Base-by-base conservation (phyloP, 1,140 invertebrate genomes). In the Eupeodes corollae region DNA sequence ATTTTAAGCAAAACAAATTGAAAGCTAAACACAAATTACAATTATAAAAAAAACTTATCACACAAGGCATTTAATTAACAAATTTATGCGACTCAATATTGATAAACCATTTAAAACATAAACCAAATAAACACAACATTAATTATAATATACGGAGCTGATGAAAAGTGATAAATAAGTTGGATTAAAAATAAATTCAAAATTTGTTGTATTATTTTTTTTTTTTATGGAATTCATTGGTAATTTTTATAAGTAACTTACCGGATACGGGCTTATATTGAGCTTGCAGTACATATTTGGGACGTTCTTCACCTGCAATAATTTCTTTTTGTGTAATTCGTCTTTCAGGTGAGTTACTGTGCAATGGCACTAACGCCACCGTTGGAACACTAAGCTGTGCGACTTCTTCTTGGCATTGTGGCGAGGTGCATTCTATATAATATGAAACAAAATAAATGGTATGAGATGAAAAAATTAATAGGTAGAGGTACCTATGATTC, bases 311-410 rank as follows among this genome's bases (percentile, higher is more conserved):
- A 21, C 66, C 66, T 38, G 66, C 66, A 37, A 68, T 65, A 46
- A 68, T 68, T 58, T 68, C 66, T 51, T 68, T 68, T 49, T 68
- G 65, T 46, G 65, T 68, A 35, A 68, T 63, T 37, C 63, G 62
- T 12, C 62, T 60, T 55, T 69, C 63, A 19, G 65, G 63, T 48
- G 66, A 68, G 33, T 56, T 67, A 40, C 61, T 63, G 41, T 67
- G 60, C 40, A 69, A 40, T 5, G 67, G 63, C 38, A 69, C 38
- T 32, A 69, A 41, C 43, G 65, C 61, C 46, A 68, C 63, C 2
- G 63, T 59, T 11, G 67, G 62, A 19, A 68, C 62, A 19, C 57
- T 55, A 19, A 67, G 52, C 5, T 60, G 56, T 37, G 56, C 56
- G 19, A 64, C 47, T 42, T 67, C 61, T 48, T 67, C 63, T 37